Evolutionary conservation across 2,888 invertebrate species (phyloP).

Genomic region (Dioctria rufipes): DNA sequence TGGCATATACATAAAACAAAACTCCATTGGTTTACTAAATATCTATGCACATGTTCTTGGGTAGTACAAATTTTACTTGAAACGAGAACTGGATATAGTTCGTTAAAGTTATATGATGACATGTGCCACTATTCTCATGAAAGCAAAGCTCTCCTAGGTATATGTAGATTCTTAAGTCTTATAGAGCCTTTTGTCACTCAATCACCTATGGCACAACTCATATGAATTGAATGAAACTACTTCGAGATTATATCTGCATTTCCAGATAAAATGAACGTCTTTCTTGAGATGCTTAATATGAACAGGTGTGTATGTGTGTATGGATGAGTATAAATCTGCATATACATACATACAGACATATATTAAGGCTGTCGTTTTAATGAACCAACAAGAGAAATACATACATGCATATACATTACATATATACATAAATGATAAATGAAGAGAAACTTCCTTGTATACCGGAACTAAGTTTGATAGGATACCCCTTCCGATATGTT

Average conservation of each 20-base stretch:
- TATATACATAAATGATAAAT: neutral
- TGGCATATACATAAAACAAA: too few species aligned
- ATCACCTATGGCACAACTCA: constrained; percentile 15
- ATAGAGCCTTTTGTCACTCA: constrained; percentile 24
- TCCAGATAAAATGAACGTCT: neutral
- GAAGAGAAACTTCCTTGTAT: too few species aligned
- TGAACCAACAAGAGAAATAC: too few species aligned
- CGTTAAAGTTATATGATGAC: neutral
- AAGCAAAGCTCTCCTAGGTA: neutral
- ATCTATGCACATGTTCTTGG: too few species aligned
- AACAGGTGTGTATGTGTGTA: too few species aligned
- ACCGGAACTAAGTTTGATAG: neutral
- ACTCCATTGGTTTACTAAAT: too few species aligned
- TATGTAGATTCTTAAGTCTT: neutral
- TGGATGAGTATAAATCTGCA: too few species aligned
- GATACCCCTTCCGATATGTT: neutral
- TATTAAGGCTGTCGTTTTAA: too few species aligned
- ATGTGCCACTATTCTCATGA: constrained; percentile 35
- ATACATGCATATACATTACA: neutral
- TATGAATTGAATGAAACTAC: constrained; percentile 21
- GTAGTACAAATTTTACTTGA: too few species aligned
- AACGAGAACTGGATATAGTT: too few species aligned
- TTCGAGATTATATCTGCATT: neutral
- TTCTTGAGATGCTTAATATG: too few species aligned
- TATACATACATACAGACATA: too few species aligned